Evolutionary conservation across 2,113 vertebrate genomes (phyloP).

Genomic region (Physeter macrocephalus): DNA sequence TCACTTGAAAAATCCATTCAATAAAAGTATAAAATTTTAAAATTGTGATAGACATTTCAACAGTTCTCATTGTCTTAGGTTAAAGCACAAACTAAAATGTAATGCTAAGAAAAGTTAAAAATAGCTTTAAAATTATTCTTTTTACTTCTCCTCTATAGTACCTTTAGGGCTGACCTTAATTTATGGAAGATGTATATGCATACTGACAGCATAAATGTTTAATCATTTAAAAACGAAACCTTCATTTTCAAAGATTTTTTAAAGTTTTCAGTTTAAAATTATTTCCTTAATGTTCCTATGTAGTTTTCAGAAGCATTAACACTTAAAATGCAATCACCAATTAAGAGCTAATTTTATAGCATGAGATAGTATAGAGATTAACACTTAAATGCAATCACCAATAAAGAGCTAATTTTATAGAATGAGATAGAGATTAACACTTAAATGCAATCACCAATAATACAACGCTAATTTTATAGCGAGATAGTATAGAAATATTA

Average conservation of each 20-base stretch:
- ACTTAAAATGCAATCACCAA: neutral
- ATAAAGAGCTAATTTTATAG: too few species aligned
- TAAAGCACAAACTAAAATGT: constrained; percentile 22
- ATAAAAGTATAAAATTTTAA: neutral
- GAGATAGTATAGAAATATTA: neutral
- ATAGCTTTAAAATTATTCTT: neutral
- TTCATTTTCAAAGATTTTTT: neutral
- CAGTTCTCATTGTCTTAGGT: constrained; percentile 4
- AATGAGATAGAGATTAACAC: too few species aligned
- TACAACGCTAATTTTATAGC: neutral
- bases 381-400: neutral
- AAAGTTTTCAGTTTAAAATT: constrained; percentile 15
- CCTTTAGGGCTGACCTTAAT: neutral
- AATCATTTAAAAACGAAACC: neutral
- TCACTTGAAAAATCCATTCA: neutral
- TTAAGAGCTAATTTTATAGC: neutral
- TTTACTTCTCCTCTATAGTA: neutral
- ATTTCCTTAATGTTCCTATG: neutral
- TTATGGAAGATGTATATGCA: constrained; percentile 5
- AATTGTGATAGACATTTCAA: neutral
- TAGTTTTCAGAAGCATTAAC: constrained; percentile 12
- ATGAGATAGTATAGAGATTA: neutral
- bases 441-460: neutral
- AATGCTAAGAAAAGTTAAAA: neutral
- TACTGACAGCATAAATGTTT: neutral